Conservation (phyloP, 2,113 vertebrate genomes). For the Leucoraja erinaceus region DNA sequence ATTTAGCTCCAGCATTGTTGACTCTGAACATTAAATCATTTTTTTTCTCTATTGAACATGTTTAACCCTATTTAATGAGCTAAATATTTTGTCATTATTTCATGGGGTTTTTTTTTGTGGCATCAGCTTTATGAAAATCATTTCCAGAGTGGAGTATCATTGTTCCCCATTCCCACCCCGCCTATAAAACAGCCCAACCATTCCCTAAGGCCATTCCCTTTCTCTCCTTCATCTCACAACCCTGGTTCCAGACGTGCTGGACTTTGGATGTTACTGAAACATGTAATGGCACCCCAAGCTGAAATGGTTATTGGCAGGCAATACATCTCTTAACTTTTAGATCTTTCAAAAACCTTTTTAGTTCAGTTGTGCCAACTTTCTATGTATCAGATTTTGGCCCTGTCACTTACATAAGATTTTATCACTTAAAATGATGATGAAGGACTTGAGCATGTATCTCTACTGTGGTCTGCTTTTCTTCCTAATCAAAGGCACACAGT, state of each 20-base stretch:
- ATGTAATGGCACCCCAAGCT: no score
- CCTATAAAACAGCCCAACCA: no score
- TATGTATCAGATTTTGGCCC: not conserved
- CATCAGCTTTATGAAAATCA: no score
- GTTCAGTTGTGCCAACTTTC: not conserved
- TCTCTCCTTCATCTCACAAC: no score
- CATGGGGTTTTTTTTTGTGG: no score
- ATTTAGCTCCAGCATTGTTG: not conserved
- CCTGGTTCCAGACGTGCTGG: no score
- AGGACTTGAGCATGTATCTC: not conserved
- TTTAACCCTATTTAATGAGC: slow-evolving; percentile 16
- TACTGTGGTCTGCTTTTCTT: not conserved
- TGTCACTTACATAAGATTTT: not conserved
- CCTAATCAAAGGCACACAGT: not conserved
- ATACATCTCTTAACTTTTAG: no score
- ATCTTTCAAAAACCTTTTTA: not conserved
- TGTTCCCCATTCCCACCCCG: no score
- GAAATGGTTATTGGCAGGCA: not conserved
- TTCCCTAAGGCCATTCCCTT: no score
- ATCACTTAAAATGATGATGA: not conserved
- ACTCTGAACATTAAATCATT: not conserved
- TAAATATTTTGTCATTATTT: no score
- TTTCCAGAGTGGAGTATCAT: no score
- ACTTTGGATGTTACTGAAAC: no score
- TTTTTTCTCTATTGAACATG: not conserved